Evolutionary conservation across 2,888 invertebrate genomes (phyloP).

Genomic region (Cephus sareptanus): DNA sequence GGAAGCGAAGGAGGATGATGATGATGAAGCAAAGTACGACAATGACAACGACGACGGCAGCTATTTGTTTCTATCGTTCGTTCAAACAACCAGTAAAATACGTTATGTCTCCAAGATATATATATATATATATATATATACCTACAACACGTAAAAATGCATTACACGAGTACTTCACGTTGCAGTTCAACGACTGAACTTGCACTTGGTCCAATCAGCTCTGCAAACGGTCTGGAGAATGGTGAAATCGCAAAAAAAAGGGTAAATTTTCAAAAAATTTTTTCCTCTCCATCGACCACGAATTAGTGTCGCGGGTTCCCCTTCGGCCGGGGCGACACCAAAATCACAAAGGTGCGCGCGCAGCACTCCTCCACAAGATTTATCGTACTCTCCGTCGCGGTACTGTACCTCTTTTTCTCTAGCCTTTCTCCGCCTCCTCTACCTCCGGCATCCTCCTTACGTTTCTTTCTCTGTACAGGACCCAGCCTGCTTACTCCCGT

Average conservation of each 20-base stretch:
- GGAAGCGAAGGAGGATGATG: background rate
- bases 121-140: background rate
- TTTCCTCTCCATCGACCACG: background rate
- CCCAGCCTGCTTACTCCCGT: background rate
- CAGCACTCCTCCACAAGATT: slow-evolving; percentile 14
- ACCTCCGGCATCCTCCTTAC: slow-evolving; percentile 4
- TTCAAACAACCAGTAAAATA: background rate
- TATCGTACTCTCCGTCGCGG: slow-evolving; percentile 29
- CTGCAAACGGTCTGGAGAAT: no score
- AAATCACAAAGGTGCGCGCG: background rate
- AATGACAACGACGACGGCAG: background rate
- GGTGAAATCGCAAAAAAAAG: no score
- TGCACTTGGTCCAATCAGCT: background rate
- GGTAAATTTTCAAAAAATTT: no score
- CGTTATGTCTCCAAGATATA: background rate
- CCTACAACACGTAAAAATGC: background rate
- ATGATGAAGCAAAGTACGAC: background rate
- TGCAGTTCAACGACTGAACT: background rate
- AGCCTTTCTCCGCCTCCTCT: slow-evolving; percentile 7
- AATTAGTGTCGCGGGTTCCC: background rate
- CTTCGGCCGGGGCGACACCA: background rate
- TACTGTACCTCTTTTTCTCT: slow-evolving; percentile 22
- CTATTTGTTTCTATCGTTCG: slow-evolving; percentile 1
- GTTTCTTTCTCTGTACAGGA: slow-evolving; percentile 7
- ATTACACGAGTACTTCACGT: background rate